Evolutionary conservation across 2,113 vertebrate species (phyloP), one percentile per base, ranked within the genome.

Genomic region (Thermophis baileyi): DNA sequence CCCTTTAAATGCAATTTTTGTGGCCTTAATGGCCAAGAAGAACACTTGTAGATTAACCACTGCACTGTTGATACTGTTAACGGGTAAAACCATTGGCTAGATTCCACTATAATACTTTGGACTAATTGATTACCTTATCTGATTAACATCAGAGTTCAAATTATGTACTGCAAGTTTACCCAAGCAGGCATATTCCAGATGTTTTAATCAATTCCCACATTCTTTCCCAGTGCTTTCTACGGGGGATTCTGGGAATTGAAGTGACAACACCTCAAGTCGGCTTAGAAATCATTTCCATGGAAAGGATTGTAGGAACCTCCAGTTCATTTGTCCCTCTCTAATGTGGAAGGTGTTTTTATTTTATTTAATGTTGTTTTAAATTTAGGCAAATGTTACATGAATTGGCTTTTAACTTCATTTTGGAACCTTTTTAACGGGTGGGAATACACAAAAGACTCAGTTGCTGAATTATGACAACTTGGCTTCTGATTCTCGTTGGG

Each of bases 291-390:
- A 81, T 81, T 81, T 81, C 35, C 74, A 81, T 9, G 35, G 27
- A 25, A 49, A n/a, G 1, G 0, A 74, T 20, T 0, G 30, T 40
- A 85, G 44, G 1, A 2, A 0, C 0, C 47, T 57, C 35, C 86
- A 44, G 25, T n/a, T 35, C 49, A 90, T 35, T 0, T 54, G 0
- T 0, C 54, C 50, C 6, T 2, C 35, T 87, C 63, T 85, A 8
- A 47, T 57, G n/a, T 92, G 22, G 50, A 91, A 54, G 51, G n/a
- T 46, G 6, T 8, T 74, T 53, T 44, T 85, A 46, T 46, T 47
- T 35, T 53, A 27, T 54, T 14, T 88, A 47, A 47, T 85, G 18
- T 50, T 9, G 20, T 57, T 46, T 49, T 74, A 60, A 27, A 57
- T 4, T 50, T 1, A 49, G 63, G 91, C 2, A 0, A 90, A 40